These are phyloP conservation scores for Megalurothrips usitatus DNA, from an alignment of 2,888 invertebrate genomes.

Conservation along the genomic window DNA sequence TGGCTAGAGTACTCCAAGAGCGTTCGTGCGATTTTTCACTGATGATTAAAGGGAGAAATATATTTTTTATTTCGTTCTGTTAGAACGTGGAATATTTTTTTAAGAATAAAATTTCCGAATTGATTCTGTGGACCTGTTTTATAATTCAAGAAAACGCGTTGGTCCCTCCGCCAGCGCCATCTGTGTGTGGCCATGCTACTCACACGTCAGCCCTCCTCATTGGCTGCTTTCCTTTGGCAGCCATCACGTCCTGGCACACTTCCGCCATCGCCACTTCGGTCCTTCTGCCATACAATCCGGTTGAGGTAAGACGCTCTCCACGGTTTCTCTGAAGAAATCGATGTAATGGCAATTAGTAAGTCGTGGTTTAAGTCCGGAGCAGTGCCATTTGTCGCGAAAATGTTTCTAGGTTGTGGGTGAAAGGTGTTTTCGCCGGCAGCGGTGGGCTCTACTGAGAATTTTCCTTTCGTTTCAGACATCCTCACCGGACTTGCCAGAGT, in stretches of 20 bases:
- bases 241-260: too few species aligned
- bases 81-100: too few species aligned
- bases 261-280: not conserved
- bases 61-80: too few species aligned
- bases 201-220: not conserved
- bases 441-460: not conserved
- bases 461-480: not conserved
- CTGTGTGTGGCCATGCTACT: not conserved
- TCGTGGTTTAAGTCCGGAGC: not conserved
- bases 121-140: too few species aligned
- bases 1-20: too few species aligned
- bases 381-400: not conserved
- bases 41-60: too few species aligned
- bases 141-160: too few species aligned
- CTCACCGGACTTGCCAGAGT: not conserved
- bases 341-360: not conserved
- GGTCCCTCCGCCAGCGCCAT: not conserved
- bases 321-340: not conserved
- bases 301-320: not conserved
- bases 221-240: not conserved
- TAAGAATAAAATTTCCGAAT: too few species aligned
- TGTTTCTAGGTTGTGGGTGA: not conserved
- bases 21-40: too few species aligned
- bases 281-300: slow-evolving; percentile 17
- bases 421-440: not conserved